Evolutionary conservation across 2,888 invertebrate species (phyloP).

Genomic region (Andrena marginata): DNA sequence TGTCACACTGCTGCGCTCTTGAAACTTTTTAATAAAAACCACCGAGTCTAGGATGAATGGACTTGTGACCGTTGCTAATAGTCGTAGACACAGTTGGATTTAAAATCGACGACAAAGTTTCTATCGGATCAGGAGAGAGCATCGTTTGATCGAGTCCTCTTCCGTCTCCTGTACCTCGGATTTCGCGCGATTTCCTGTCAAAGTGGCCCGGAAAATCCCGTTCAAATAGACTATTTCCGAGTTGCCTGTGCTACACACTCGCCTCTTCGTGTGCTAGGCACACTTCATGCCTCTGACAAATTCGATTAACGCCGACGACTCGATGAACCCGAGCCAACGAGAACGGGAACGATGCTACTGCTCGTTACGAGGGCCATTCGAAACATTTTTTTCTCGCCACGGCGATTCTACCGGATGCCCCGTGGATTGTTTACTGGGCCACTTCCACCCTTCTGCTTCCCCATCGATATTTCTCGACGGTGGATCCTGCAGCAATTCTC

Average conservation of each 20-base stretch:
- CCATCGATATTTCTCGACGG: constrained; percentile 9
- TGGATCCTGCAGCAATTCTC: constrained; percentile 2
- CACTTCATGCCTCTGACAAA: constrained; percentile 43
- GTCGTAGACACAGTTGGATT: background rate
- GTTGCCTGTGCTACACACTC: background rate
- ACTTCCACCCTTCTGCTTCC: background rate
- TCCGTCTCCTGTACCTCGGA: background rate
- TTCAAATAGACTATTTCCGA: constrained; percentile 48
- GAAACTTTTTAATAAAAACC: too few species aligned
- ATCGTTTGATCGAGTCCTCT: constrained; percentile 3
- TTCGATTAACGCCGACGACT: constrained; percentile 49
- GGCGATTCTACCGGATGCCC: background rate
- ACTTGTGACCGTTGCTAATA: background rate
- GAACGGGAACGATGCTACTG: constrained; percentile 4
- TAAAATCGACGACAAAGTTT: background rate
- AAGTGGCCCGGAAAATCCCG: constrained; percentile 43
- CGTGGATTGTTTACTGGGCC: constrained; percentile 7
- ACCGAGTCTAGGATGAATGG: too few species aligned
- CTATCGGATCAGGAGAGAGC: background rate
- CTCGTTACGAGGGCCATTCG: constrained; percentile 16
- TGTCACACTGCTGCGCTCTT: background rate
- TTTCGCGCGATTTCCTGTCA: constrained; percentile 42
- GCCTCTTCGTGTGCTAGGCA: constrained; percentile 5
- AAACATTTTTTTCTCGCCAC: constrained; percentile 8
- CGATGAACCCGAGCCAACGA: constrained; percentile 19